phyloP scores from a whole-genome alignment of 1,140 invertebrate species.

The Argopecten irradians region DNA sequence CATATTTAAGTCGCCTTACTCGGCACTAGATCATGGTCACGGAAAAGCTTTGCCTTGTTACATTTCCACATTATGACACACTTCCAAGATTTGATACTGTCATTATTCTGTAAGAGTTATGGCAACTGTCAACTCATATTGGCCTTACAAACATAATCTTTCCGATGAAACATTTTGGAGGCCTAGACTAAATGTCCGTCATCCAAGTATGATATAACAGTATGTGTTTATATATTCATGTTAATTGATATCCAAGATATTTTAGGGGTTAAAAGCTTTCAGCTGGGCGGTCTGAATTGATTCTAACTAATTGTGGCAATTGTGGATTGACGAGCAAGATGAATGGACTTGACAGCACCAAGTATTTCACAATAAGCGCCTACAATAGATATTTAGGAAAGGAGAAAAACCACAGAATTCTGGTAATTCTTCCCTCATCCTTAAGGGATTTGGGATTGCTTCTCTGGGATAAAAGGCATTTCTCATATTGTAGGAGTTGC shows the following conservation, averaged over 20 bases:
- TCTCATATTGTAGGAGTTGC: background rate
- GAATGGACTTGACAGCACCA: background rate
- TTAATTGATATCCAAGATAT: background rate
- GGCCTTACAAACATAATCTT: background rate
- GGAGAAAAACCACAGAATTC: background rate
- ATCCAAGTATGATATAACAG: conserved; percentile 16
- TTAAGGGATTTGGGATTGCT: background rate
- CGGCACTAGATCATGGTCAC: background rate
- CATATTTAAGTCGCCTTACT: background rate
- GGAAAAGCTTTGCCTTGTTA: background rate
- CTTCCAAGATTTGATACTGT: background rate
- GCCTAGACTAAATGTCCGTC: background rate
- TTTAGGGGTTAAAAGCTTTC: background rate
- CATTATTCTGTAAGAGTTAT: background rate
- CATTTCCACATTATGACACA: background rate
- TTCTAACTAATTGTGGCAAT: conserved; percentile 22
- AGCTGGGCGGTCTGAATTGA: background rate
- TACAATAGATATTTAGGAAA: conserved; percentile 10
- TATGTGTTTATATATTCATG: conserved; percentile 18
- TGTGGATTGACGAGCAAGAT: background rate
- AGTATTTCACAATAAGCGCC: background rate
- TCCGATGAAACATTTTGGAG: background rate
- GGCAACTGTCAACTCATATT: background rate
- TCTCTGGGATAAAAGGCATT: background rate
- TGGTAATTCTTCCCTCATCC: background rate